phyloP scores from a whole-genome alignment of 2,113 vertebrate species.

The Phrynocephalus versicolor region DNA sequence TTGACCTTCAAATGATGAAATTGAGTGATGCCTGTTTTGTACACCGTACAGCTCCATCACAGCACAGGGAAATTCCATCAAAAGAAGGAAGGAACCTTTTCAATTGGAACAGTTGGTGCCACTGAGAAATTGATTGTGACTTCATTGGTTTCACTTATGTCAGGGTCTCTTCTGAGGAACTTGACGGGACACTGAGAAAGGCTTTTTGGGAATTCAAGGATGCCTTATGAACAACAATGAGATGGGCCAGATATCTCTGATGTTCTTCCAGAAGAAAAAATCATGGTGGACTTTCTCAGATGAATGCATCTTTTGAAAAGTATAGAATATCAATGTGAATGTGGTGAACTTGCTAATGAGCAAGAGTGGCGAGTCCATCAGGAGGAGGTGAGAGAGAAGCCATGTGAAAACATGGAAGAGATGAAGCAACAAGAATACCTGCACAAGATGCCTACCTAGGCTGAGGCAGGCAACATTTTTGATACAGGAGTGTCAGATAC shows the following conservation, averaged over 20 bases:
- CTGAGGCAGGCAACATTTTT: conserved; percentile 97
- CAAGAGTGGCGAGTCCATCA: conserved; percentile 97
- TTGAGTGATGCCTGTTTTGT: conserved; percentile 83
- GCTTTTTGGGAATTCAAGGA: conserved; percentile 95
- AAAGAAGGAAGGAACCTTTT: conserved; percentile 98
- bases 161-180: conserved; percentile 90
- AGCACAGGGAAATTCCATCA: conserved; percentile 99
- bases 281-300: conserved; percentile 97
- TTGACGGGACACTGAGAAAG: conserved; percentile 91
- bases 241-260: conserved; percentile 94
- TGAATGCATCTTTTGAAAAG: conserved; percentile 96
- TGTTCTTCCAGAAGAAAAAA: conserved; percentile 99
- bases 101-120: conserved; percentile 94
- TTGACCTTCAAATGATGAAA: no score
- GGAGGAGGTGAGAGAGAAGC: conserved; percentile 96
- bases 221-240: conserved; percentile 88
- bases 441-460: conserved; percentile 98
- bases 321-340: conserved; percentile 97
- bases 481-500: conserved; percentile 95
- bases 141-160: conserved; percentile 96
- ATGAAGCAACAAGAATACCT: conserved; percentile 97
- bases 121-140: conserved; percentile 95
- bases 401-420: conserved; percentile 98
- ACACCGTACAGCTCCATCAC: conserved; percentile 93
- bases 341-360: conserved; percentile 94